phyloP scores from a whole-genome alignment of 2,888 invertebrate species.

The Diaprepes abbreviatus region DNA sequence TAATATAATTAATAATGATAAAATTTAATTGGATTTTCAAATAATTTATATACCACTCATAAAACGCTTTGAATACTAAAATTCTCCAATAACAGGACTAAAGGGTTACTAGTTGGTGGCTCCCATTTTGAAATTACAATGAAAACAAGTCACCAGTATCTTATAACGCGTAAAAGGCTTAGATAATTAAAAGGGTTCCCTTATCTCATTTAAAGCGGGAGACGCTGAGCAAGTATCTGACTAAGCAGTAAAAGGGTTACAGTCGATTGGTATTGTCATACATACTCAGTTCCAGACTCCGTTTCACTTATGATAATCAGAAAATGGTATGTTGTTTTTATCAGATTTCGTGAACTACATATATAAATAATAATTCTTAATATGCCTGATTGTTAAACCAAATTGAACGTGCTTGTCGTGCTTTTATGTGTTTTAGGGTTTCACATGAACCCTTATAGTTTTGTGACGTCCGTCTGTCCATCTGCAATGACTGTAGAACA shows the following conservation, averaged over 20 bases:
- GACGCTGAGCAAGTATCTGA: conserved; percentile 28
- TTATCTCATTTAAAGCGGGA: conserved; percentile 39
- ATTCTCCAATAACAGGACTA: conserved; percentile 36
- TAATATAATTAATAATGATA: no score
- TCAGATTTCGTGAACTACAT: no score
- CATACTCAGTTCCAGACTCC: neutral
- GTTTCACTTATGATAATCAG: conserved; percentile 19
- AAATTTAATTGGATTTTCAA: neutral
- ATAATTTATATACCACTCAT: conserved; percentile 34
- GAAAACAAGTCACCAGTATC: conserved; percentile 44
- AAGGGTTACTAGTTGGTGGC: conserved; percentile 25
- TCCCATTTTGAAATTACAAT: conserved; percentile 42
- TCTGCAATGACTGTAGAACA: no score
- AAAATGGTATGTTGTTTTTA: no score
- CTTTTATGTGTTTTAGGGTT: no score
- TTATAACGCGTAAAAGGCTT: conserved; percentile 41
- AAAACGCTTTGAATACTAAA: conserved; percentile 44
- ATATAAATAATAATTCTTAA: no score
- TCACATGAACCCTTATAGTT: no score
- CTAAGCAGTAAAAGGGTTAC: conserved; percentile 43
- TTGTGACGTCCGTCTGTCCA: no score
- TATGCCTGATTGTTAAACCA: no score
- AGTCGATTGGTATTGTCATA: conserved; percentile 13
- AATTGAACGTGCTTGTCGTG: no score
- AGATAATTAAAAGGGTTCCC: conserved; percentile 45